Base-by-base conservation (phyloP, 2,888 invertebrate species). In the Apodemia zela region DNA sequence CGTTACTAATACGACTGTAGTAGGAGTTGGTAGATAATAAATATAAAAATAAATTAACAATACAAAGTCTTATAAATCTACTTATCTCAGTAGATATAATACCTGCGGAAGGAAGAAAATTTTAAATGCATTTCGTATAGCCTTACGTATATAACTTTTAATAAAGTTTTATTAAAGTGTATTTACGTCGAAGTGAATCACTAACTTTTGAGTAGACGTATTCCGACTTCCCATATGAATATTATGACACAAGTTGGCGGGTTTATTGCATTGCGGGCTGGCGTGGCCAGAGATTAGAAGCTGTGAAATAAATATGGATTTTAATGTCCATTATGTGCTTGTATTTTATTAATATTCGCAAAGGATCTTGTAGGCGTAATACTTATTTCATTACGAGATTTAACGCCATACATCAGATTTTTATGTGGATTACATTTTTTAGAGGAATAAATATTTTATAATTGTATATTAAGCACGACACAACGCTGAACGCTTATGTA, bases 211-310 rank as follows among this genome's bases (percentile, higher is more conserved):
- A 75, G 73, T 75, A 75, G 77, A 77, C 73, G 79, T 80, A 80
- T 79, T 70, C 72, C 69, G 73, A 78, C 79, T 83, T 80, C 82
- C 84, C 82, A 84, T 82, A 86, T 89, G 87, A 85, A 85, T 84
- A 86, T 86, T 84, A 88, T 84, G 82, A 80, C 79, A 85, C 82
- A 85, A 86, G 80, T 78, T 76, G 79, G 79, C 78, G 74, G 76
- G 84, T 89, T 88, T 89, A 89, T 88, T 89, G 84, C 88, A 63
- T 67, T 76, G 72, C 82, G 80, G 84, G 83, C 86, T 78, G 84
- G 87, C 84, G 83, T 79, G 80, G 81, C 81, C 80, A 79, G 80
- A 84, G 80, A 84, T 83, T 81, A 79, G 77, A 76, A 75, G 69
- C 70, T 70, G 69, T 74, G 70, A 68, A 71, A 72, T 74, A 67